A percentile compares a stretch with the other conserved stretches of the same genome.
phyloP scores from a whole-genome alignment of 2,797 vertebrate genomes.

The Clarias platycephalus region DNA sequence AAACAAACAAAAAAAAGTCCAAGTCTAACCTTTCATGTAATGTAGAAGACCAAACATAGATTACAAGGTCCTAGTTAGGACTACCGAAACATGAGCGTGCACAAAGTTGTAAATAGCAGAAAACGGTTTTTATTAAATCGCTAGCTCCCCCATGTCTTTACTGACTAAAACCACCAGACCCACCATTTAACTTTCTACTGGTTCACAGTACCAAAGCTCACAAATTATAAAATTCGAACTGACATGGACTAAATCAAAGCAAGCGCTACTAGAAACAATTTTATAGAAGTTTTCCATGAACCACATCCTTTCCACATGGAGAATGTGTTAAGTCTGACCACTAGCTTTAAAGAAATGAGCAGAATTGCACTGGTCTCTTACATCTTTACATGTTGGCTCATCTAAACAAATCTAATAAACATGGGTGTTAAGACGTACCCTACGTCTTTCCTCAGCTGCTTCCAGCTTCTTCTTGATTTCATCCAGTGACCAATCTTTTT shows the following conservation, averaged over 20 bases:
- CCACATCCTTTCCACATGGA: background rate
- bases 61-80: no score
- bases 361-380: background rate
- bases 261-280: background rate
- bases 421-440: conserved; percentile 71
- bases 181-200: background rate
- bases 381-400: background rate
- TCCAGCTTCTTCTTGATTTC: conserved; percentile 95
- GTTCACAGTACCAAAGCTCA: background rate
- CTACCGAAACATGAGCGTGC: background rate
- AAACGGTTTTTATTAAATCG: no score
- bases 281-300: background rate
- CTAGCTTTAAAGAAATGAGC: background rate
- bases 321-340: background rate
- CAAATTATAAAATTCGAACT: background rate
- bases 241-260: background rate
- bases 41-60: no score
- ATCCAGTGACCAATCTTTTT: conserved; percentile 92
- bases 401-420: background rate
- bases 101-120: background rate
- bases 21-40: background rate
- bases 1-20: no score
- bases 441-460: conserved; percentile 93
- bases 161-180: background rate
- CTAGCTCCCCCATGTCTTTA: no score